A percentile compares a stretch with the other conserved stretches of the same genome.
These are phyloP conservation scores for Seriola aureovittata DNA, from an alignment of 2,113 vertebrate genomes.

Conservation along the genomic window DNA sequence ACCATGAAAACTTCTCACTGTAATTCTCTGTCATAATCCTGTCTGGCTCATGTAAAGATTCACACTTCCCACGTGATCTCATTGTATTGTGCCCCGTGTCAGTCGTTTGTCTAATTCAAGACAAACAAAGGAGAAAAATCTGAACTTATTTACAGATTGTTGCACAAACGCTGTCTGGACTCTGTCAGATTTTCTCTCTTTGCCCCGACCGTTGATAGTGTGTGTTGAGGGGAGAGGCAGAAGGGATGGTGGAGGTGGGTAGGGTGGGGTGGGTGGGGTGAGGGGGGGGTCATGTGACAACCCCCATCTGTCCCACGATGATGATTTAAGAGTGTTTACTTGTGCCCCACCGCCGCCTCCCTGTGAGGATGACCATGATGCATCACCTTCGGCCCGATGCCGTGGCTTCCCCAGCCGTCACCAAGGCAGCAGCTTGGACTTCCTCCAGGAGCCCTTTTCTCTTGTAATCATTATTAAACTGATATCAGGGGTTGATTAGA, in stretches of 20 bases:
- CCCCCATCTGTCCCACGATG: slow-evolving; percentile 70
- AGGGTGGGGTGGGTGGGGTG: too few relatives aligned
- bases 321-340: slow-evolving; percentile 85
- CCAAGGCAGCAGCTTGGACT: slow-evolving; percentile 68
- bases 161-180: slow-evolving; percentile 14
- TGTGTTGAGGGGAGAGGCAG: slow-evolving; percentile 16
- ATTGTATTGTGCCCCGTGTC: slow-evolving; percentile 14
- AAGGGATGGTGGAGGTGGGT: not conserved
- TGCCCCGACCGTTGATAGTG: slow-evolving; percentile 28
- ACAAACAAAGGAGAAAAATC: slow-evolving; percentile 5
- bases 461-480: slow-evolving; percentile 36
- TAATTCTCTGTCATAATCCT: slow-evolving; percentile 54
- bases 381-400: slow-evolving; percentile 72
- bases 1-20: slow-evolving; percentile 45
- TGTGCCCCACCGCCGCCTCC: slow-evolving; percentile 62
- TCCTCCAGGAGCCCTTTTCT: slow-evolving; percentile 41
- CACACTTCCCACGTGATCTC: slow-evolving; percentile 51
- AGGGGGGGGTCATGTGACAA: slow-evolving; percentile 55
- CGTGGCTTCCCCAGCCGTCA: slow-evolving; percentile 51
- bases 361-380: slow-evolving; percentile 77
- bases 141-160: slow-evolving; percentile 13
- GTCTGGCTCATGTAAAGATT: slow-evolving; percentile 50
- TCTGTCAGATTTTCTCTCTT: slow-evolving; percentile 32
- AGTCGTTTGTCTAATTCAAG: slow-evolving; percentile 33
- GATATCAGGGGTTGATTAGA: slow-evolving; percentile 34